A percentile compares a stretch with the other conserved stretches of the same genome.
These are phyloP conservation scores for Muntiacus muntjak DNA, from an alignment of 2,113 vertebrate species.

Conservation along the genomic window DNA sequence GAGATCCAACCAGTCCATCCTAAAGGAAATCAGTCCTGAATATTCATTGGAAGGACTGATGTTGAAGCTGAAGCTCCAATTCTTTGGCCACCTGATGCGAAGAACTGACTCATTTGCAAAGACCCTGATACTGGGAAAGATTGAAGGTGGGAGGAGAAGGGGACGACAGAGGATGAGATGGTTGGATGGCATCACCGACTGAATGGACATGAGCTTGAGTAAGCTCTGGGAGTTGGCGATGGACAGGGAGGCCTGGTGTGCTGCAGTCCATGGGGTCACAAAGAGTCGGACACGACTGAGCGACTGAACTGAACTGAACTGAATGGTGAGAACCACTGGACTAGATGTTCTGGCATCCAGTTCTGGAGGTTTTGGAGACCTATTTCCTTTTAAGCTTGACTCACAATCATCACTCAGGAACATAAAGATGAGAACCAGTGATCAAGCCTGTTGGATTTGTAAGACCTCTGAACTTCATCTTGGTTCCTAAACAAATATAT, in stretches of 20 bases:
- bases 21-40: too few relatives aligned
- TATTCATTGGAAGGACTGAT: too few relatives aligned
- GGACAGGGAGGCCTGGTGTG: not conserved
- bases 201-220: too few relatives aligned
- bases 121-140: too few relatives aligned
- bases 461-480: not conserved
- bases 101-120: too few relatives aligned
- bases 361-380: not conserved
- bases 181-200: too few relatives aligned
- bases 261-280: not conserved
- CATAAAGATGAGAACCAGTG: not conserved
- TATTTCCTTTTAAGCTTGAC: not conserved
- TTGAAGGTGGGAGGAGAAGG: too few relatives aligned
- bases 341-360: not conserved
- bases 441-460: not conserved
- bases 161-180: too few relatives aligned
- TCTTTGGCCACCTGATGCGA: too few relatives aligned
- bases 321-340: not conserved
- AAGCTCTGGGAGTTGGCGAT: not conserved
- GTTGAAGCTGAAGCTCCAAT: too few relatives aligned
- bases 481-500: slow-evolving; percentile 2
- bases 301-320: not conserved
- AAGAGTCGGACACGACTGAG: not conserved
- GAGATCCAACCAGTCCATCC: too few relatives aligned
- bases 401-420: not conserved